phyloP scores from a whole-genome alignment of 2,797 vertebrate species.

The Onychomys arenicola region DNA sequence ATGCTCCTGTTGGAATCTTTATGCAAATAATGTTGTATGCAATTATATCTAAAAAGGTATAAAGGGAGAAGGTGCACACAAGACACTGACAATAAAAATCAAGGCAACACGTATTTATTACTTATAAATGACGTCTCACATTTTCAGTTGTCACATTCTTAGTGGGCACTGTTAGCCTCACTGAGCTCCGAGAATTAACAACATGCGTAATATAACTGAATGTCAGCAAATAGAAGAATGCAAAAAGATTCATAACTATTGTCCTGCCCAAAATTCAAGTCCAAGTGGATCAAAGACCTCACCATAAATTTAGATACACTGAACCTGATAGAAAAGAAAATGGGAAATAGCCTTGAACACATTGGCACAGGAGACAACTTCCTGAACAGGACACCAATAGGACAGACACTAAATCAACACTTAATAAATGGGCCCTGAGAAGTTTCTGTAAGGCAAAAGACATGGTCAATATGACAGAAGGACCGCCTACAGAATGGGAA shows the following conservation, averaged over 20 bases:
- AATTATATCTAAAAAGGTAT: background rate
- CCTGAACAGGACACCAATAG: no score
- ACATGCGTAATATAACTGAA: background rate
- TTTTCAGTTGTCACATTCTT: background rate
- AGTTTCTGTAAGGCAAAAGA: no score
- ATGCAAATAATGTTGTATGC: conserved; percentile 14
- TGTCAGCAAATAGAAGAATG: no score
- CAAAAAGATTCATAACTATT: no score
- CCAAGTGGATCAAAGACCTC: no score
- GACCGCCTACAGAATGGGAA: background rate
- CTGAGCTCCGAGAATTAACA: background rate
- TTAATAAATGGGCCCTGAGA: no score
- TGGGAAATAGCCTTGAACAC: no score
- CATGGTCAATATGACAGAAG: background rate
- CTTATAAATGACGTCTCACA: background rate
- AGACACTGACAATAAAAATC: background rate
- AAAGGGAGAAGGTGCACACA: background rate
- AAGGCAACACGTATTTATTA: background rate
- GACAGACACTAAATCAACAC: no score
- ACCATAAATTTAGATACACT: no score
- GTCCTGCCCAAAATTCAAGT: no score
- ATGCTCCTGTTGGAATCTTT: background rate
- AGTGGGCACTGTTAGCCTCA: background rate
- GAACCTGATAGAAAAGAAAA: no score
- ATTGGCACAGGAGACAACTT: no score